phyloP scores from a whole-genome alignment of 2,113 vertebrate genomes.

The Muntiacus muntjak region DNA sequence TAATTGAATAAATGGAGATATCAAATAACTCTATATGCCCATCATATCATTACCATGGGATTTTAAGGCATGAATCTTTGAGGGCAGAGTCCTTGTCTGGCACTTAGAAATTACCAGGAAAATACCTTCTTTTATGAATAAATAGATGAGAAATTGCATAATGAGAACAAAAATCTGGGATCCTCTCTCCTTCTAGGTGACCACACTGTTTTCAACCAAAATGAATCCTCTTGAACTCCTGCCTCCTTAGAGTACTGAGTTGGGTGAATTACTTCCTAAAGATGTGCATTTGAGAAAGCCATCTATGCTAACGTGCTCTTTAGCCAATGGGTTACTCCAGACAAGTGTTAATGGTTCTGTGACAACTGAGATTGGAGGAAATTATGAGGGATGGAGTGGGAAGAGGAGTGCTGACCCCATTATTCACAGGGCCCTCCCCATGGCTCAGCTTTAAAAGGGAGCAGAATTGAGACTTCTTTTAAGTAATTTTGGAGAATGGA shows the following conservation, averaged over 20 bases:
- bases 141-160: neutral
- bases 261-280: neutral
- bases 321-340: neutral
- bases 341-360: neutral
- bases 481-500: neutral
- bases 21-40: neutral
- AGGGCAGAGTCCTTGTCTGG: neutral
- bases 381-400: neutral
- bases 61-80: neutral
- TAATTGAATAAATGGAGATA: neutral
- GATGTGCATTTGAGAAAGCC: neutral
- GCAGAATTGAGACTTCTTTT: neutral
- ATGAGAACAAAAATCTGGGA: neutral
- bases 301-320: neutral
- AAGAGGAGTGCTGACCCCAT: neutral
- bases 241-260: neutral
- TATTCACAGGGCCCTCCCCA: neutral
- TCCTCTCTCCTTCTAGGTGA: neutral
- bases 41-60: neutral
- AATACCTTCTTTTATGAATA: neutral
- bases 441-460: neutral
- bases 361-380: neutral
- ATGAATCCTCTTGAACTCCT: neutral
- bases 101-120: neutral
- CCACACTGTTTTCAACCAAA: neutral